Conservation (phyloP, 1,140 invertebrate genomes). For the Augochlora pura region DNA sequence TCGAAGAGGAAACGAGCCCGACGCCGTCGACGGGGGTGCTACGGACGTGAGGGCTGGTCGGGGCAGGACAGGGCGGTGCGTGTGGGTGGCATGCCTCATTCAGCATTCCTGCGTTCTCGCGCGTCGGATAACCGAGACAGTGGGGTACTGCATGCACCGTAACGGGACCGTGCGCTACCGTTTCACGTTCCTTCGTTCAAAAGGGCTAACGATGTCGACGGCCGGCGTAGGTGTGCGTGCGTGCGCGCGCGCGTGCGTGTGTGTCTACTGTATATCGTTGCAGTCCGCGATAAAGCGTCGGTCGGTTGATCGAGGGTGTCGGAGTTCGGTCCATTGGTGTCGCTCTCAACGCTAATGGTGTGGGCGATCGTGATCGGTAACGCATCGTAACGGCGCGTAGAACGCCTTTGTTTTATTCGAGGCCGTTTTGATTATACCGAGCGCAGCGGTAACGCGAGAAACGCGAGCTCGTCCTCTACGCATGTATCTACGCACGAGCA, state of each 20-base stretch:
- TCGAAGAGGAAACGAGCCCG: no score
- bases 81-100: slow-evolving; percentile 58
- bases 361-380: slow-evolving; percentile 10
- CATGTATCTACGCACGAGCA: slow-evolving; percentile 51
- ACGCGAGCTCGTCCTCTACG: slow-evolving; percentile 46
- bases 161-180: slow-evolving; percentile 11
- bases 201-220: not conserved
- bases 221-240: no score
- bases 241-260: no score
- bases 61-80: not conserved
- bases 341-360: slow-evolving; percentile 20
- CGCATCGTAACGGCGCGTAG: no score
- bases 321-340: not conserved
- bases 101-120: slow-evolving; percentile 44
- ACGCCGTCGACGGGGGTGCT: no score
- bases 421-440: no score
- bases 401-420: no score
- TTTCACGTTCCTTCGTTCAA: not conserved
- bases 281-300: slow-evolving; percentile 1
- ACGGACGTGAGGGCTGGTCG: no score
- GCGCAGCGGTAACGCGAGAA: not conserved
- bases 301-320: not conserved
- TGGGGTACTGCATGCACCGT: slow-evolving; percentile 28
- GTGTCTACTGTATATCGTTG: not conserved
- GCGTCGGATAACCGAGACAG: slow-evolving; percentile 3